Conservation (phyloP, 2,113 vertebrate genomes). For the Pedionomus torquatus region DNA sequence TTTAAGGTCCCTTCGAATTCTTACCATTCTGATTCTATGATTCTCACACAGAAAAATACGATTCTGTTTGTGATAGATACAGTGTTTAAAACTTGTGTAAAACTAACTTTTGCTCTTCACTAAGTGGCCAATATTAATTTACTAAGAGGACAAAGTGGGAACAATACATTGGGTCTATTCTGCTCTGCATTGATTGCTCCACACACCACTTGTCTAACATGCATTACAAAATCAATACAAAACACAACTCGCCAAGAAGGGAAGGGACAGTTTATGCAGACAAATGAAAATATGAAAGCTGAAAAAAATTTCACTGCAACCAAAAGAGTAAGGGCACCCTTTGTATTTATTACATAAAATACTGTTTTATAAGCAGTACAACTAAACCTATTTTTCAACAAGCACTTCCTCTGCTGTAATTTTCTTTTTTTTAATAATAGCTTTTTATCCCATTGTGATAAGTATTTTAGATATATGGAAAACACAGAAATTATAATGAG, state of each 20-base stretch:
- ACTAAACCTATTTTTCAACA: neutral
- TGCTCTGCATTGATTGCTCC: conserved; percentile 14
- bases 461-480: neutral
- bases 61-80: neutral
- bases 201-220: conserved; percentile 2
- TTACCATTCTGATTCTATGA: too few relatives aligned
- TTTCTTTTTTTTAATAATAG: neutral
- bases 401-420: neutral
- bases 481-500: neutral
- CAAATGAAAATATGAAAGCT: conserved; percentile 26
- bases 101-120: neutral
- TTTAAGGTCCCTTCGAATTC: too few relatives aligned
- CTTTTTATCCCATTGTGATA: neutral
- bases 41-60: neutral
- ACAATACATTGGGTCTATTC: neutral
- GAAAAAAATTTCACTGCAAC: neutral
- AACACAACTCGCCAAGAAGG: neutral
- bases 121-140: conserved; percentile 44
- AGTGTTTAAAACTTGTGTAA: conserved; percentile 28
- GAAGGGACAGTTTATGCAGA: neutral
- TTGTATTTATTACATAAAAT: neutral
- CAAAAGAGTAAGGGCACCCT: neutral
- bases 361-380: neutral
- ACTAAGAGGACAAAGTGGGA: neutral
- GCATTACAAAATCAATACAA: conserved; percentile 31